Percentiles rank a stretch among this genome's conserved stretches.
Conservation (phyloP, 2,113 vertebrate genomes). For the Thunnus thynnus region DNA sequence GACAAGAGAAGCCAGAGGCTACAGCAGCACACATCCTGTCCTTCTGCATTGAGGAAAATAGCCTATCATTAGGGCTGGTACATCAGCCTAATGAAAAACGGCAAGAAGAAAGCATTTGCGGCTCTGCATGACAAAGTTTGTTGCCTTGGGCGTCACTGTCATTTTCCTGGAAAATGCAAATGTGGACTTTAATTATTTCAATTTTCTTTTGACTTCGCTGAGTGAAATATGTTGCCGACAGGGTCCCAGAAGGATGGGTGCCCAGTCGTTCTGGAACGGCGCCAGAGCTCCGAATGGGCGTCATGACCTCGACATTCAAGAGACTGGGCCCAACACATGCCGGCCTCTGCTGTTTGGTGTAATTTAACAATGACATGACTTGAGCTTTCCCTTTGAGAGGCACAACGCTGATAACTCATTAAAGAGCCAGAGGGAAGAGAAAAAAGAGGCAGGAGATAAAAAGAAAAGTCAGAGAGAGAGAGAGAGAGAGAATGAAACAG, state of each 20-base stretch:
- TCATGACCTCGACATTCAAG: constrained; percentile 63
- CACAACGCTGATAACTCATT: constrained; percentile 53
- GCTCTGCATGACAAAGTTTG: constrained; percentile 47
- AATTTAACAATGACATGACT: constrained; percentile 59
- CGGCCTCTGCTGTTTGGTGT: constrained; percentile 41
- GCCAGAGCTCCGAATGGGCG: constrained; percentile 46
- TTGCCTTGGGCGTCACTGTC: constrained; percentile 61
- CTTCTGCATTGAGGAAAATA: constrained; percentile 48
- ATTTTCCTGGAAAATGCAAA: constrained; percentile 73
- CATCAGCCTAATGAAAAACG: constrained; percentile 65
- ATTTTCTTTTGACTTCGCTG: constrained; percentile 50
- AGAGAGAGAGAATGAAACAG: constrained; percentile 9
- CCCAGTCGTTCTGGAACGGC: constrained; percentile 38
- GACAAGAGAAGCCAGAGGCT: constrained; percentile 9
- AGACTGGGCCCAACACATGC: constrained; percentile 53
- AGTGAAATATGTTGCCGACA: constrained; percentile 60
- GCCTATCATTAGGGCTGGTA: constrained; percentile 54
- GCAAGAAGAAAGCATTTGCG: constrained; percentile 56
- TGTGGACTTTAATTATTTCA: constrained; percentile 72
- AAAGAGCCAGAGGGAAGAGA: constrained; percentile 41
- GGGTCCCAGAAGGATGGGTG: constrained; percentile 37
- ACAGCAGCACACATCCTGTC: constrained; percentile 36
- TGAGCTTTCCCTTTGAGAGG: constrained; percentile 38
- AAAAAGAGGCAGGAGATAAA: constrained; percentile 11
- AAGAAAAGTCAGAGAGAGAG: not conserved